A percentile compares a stretch with the other conserved stretches of the same genome.
phyloP scores from a whole-genome alignment of 2,113 vertebrate genomes.

The Lophius piscatorius region DNA sequence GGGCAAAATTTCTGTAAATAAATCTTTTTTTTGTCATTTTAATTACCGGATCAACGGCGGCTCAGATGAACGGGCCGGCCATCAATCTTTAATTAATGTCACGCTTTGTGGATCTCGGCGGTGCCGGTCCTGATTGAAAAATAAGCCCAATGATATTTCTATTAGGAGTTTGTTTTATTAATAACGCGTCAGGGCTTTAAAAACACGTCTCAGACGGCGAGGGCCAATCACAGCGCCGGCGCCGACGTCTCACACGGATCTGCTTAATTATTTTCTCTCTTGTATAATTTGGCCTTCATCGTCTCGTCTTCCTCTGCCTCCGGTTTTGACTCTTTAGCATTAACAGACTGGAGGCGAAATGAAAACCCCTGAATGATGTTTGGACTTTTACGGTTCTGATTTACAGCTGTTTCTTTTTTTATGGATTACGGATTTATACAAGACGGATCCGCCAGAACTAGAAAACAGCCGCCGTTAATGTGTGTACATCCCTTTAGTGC shows the following conservation, averaged over 20 bases:
- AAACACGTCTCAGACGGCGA: constrained; percentile 73
- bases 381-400: constrained; percentile 2
- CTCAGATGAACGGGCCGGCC: constrained; percentile 78
- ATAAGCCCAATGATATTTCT: constrained; percentile 86
- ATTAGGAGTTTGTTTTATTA: constrained; percentile 87
- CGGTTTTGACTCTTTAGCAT: constrained; percentile 21
- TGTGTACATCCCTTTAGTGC: too few relatives aligned
- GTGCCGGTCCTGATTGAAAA: constrained; percentile 83
- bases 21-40: constrained; percentile 83
- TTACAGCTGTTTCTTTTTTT: constrained; percentile 13
- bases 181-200: constrained; percentile 82
- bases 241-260: constrained; percentile 37
- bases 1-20: constrained; percentile 82
- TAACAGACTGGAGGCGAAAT: constrained; percentile 17
- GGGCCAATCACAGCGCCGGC: constrained; percentile 79
- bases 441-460: too few relatives aligned
- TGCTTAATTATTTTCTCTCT: constrained; percentile 61
- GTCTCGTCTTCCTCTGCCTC: constrained; percentile 5
- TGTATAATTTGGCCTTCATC: constrained; percentile 58
- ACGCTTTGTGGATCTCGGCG: constrained; percentile 79
- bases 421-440: too few relatives aligned
- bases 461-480: too few relatives aligned
- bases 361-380: constrained; percentile 9
- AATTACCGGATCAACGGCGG: constrained; percentile 82
- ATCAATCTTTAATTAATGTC: constrained; percentile 88